These are phyloP conservation scores for Nothoprocta pentlandii DNA, from an alignment of 2,113 vertebrate species.

Conservation along the genomic window DNA sequence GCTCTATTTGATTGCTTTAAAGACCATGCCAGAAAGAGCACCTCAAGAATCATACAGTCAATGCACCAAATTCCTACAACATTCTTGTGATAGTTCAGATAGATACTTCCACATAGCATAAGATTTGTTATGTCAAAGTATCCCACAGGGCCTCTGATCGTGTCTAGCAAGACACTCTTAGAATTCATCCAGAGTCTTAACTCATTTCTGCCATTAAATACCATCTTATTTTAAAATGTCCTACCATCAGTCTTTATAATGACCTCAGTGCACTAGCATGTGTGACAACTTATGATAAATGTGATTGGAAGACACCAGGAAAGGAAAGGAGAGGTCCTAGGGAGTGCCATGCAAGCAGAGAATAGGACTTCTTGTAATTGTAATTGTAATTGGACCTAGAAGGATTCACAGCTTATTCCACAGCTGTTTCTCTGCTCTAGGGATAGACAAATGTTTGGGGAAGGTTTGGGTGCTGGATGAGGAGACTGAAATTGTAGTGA, in stretches of 20 bases:
- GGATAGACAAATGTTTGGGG: rapidly evolving
- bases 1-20: background rate
- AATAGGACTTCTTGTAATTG: background rate
- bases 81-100: background rate
- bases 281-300: background rate
- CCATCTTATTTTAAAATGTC: background rate
- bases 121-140: background rate
- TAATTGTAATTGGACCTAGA: background rate
- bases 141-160: background rate
- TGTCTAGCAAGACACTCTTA: background rate
- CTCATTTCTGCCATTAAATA: background rate
- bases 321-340: background rate
- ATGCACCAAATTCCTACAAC: background rate
- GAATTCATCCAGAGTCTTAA: background rate
- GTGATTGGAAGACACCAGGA: background rate
- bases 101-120: background rate
- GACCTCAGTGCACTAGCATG: background rate
- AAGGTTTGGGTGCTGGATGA: background rate
- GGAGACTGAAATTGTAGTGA: background rate
- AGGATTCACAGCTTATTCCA: background rate
- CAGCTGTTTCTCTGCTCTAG: background rate
- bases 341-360: background rate
- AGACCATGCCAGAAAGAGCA: background rate
- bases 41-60: background rate
- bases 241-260: background rate